These are phyloP conservation scores for Hemitrygon akajei DNA, from an alignment of 2,797 vertebrate genomes.

Conservation along the genomic window DNA sequence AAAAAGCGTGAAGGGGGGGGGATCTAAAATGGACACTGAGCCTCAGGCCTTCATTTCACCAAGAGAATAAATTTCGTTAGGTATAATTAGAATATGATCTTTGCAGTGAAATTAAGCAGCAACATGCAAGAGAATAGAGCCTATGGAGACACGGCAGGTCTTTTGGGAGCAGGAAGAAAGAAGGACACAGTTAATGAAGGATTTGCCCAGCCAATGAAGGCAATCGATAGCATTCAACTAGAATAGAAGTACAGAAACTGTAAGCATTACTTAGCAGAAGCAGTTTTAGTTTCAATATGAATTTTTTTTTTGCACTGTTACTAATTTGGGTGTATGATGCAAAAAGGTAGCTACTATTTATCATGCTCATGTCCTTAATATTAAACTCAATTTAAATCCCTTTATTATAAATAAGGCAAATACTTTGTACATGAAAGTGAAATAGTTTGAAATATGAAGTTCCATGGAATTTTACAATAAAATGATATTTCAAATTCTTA, in stretches of 20 bases:
- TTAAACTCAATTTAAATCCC: background rate
- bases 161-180: background rate
- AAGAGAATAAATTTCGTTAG: background rate
- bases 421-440: background rate
- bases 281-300: background rate
- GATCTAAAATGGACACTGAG: background rate
- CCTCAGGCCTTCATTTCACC: background rate
- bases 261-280: background rate
- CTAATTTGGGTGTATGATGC: background rate
- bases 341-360: background rate
- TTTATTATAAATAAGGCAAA: background rate
- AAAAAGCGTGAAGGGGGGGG: no score
- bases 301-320: background rate
- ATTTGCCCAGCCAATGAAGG: background rate
- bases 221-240: background rate
- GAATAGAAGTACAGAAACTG: background rate
- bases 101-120: constrained; percentile 1
- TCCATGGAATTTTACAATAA: background rate
- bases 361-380: background rate
- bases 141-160: background rate
- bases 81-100: background rate
- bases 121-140: background rate
- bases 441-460: background rate
- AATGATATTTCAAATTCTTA: background rate
- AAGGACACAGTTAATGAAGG: background rate